Base-by-base conservation (phyloP, 2,888 invertebrate species). In the Clusia tigrina region DNA sequence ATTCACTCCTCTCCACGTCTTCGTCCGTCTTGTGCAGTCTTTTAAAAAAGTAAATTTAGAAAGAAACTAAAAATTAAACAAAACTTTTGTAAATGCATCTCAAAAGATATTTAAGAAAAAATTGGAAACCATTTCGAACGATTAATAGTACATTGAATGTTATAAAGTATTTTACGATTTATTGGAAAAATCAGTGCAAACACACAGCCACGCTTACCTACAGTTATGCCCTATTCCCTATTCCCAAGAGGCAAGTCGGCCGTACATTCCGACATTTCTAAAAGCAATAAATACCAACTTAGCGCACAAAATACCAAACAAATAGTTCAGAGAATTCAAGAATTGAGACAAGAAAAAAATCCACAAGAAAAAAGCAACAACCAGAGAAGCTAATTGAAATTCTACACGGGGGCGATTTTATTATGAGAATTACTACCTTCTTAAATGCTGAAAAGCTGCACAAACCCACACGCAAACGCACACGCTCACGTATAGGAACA, bases 401-500 rank as follows among this genome's bases (percentile, higher is more conserved):
- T 81, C 80, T 79, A 81, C 77, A 79, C 80, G 81, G 74, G 73
- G 79, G 78, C 79, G 78, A 80, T 80, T 80, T 80, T 81, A 80
- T 80, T 80, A 80, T 80, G 80, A 78, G 80, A 79, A 80, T 80
- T 80, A 79, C 78, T 72, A 77, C 76, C 62, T 65, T 61, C 37
- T 22, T 26, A 52, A 17, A 22, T n/a, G 24, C 46, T 17, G 20
- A 26, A 18, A 54, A 42, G n/a, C 54, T 24, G n/a, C 53, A 42
- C 59, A 53, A 22, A 22, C 26, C 32, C 48, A 51, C 59, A 37
- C 23, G 52, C 48, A 26, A 51, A 53, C 22, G 18, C 52, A 52
- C 32, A 12, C 32, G 6, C 6, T n/a, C n/a, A n/a, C n/a, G n/a
- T n/a, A n/a, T n/a, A n/a, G n/a, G n/a, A n/a, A n/a, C n/a, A n/a